These are phyloP conservation scores for Osmoderma eremita DNA, from an alignment of 2,888 invertebrate genomes.

Conservation along the genomic window DNA sequence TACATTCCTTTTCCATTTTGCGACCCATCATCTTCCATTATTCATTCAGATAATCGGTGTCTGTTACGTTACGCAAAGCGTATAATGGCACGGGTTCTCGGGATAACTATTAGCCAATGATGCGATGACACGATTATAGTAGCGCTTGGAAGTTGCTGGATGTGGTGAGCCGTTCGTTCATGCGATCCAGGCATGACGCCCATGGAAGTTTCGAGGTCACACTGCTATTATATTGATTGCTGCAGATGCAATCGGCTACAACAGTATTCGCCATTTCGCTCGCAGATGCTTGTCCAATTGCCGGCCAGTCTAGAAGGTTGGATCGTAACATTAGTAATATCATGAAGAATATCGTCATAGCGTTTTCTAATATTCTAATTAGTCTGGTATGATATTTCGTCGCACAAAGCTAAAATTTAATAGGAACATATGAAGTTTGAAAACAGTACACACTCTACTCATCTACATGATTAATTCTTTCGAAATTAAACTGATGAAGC, in stretches of 20 bases:
- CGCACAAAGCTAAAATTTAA: no score
- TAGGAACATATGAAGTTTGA: no score
- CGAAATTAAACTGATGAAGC: no score
- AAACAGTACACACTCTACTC: no score
- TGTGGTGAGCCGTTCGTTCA: conserved; percentile 12
- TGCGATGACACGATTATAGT: no score
- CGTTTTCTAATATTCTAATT: no score
- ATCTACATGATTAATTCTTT: no score
- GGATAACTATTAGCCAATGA: no score
- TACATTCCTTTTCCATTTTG: neutral
- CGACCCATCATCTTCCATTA: conserved; percentile 15
- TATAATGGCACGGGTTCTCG: neutral
- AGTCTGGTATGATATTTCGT: no score
- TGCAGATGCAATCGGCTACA: conserved; percentile 52
- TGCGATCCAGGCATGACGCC: conserved; percentile 32
- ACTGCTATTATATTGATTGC: conserved; percentile 54
- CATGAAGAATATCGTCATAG: no score
- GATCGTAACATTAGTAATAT: conserved; percentile 11
- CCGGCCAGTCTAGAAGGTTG: conserved; percentile 40
- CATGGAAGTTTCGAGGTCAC: conserved; percentile 51
- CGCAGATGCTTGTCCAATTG: conserved; percentile 50
- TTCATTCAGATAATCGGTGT: conserved; percentile 17
- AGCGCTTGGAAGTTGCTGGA: conserved; percentile 7
- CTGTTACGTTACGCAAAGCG: conserved; percentile 22
- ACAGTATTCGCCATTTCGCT: conserved; percentile 46